Evolutionary conservation across 2,888 invertebrate species (phyloP), one percentile per base, ranked within the genome.

Genomic region (Slavum lentiscoides): DNA sequence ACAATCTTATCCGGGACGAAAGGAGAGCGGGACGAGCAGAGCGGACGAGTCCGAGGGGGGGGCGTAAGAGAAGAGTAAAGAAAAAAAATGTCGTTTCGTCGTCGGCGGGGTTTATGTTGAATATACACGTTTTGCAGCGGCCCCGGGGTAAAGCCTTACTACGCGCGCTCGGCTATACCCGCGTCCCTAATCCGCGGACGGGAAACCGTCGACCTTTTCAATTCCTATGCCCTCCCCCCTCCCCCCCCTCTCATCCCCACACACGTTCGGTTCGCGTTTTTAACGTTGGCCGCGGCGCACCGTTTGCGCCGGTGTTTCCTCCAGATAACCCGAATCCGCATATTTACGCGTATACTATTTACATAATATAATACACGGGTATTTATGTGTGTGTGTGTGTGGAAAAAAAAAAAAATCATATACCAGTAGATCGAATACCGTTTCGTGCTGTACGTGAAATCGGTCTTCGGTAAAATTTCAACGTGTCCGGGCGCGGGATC

Each of bases 191-290:
- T 74, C 74, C 64, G 53, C 11, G 30, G 53, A 64, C 37, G 13
- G 73, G n/a, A 64, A 64, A 74, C 53, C 74, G 53, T 64, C 64
- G 64, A 74, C 74, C 53, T 74, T 74, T 74, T 74, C 64, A 64
- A 53, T 74, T 74, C 53, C 53, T 74, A 37, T 53, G 9, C 6
- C 43, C 15, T 37, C 15, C 30, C 8, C 21, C 61, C 37, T 53
- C 5, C 6, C 43, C 15, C n/a, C 15, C 30, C 8, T 19, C 61
- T 1, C 30, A 30, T 4, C 30, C 2, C 30, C 30, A 30, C n/a
- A n/a, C n/a, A 30, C 30, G 30, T 30, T 43, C 43, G 30, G 59
- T 21, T 23, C 23, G 17, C 23, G 73, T 43, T 73, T n/a, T 61
- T 39, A 61, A 39, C 37, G 19, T 6, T 58, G n/a, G 6, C n/a